phyloP scores from a whole-genome alignment of 2,797 vertebrate species.

The Vespertilio murinus region DNA sequence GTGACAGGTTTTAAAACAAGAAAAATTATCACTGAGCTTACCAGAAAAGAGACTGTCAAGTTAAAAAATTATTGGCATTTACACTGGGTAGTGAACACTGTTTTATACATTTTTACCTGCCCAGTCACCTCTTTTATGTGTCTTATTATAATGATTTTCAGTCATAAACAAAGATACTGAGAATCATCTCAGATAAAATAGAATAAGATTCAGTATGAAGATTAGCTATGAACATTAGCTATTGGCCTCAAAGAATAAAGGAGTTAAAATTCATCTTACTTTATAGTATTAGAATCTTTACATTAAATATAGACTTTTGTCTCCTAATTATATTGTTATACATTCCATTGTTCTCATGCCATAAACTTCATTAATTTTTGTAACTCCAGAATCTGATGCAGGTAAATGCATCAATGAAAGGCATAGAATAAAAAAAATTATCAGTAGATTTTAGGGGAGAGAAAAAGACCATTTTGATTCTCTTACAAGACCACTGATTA shows the following conservation, averaged over 20 bases:
- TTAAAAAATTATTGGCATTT: slow-evolving; percentile 77
- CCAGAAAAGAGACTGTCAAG: slow-evolving; percentile 73
- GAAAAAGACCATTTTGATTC: slow-evolving; percentile 82
- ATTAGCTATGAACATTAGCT: slow-evolving; percentile 37
- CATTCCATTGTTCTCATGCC: slow-evolving; percentile 84
- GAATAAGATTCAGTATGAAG: slow-evolving; percentile 73
- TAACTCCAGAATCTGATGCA: slow-evolving; percentile 79
- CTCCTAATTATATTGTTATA: slow-evolving; percentile 85
- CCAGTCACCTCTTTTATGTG: slow-evolving; percentile 75
- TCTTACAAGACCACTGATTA: slow-evolving; percentile 80
- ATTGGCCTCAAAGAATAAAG: slow-evolving; percentile 81
- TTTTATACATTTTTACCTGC: slow-evolving; percentile 80
- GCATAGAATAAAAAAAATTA: slow-evolving; percentile 79
- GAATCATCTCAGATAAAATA: slow-evolving; percentile 81
- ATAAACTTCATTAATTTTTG: slow-evolving; percentile 83
- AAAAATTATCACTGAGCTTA: slow-evolving; percentile 76
- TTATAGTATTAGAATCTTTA: slow-evolving; percentile 77
- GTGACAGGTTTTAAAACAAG: slow-evolving; percentile 75
- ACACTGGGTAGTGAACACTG: slow-evolving; percentile 68
- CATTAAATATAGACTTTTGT: slow-evolving; percentile 82
- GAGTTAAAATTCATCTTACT: slow-evolving; percentile 78
- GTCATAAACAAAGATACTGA: slow-evolving; percentile 81
- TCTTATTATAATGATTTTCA: slow-evolving; percentile 82
- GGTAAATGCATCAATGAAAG: slow-evolving; percentile 85
- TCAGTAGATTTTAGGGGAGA: slow-evolving; percentile 79